These are phyloP conservation scores for Subacronicta megacephala DNA, from an alignment of 2,888 invertebrate species.

Conservation along the genomic window DNA sequence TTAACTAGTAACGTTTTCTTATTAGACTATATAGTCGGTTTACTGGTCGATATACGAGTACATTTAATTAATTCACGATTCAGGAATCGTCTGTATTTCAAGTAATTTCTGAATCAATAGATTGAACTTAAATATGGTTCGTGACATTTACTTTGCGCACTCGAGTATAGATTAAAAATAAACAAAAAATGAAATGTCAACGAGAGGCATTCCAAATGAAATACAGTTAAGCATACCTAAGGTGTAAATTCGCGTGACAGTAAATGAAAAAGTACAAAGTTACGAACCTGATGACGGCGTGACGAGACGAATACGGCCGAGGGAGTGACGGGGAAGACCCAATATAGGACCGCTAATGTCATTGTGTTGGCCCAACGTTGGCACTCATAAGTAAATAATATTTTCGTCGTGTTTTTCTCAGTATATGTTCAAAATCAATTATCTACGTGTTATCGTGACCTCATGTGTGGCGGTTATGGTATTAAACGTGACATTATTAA, in stretches of 20 bases:
- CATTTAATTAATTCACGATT: neutral
- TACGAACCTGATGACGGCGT: constrained; percentile 77
- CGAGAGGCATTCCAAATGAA: constrained; percentile 19
- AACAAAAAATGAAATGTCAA: constrained; percentile 33
- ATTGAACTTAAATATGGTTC: constrained; percentile 31
- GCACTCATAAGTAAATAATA: constrained; percentile 31
- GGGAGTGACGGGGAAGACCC: constrained; percentile 75
- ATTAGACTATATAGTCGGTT: too few species aligned
- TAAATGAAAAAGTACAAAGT: constrained; percentile 62
- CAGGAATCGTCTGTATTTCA: too few species aligned
- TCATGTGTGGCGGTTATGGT: neutral
- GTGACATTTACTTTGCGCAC: constrained; percentile 36
- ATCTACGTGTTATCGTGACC: constrained; percentile 1
- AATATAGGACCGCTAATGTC: constrained; percentile 55
- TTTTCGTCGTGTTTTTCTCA: constrained; percentile 15
- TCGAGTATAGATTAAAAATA: constrained; percentile 22
- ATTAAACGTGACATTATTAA: neutral
- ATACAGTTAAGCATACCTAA: constrained; percentile 48
- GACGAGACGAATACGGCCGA: constrained; percentile 74
- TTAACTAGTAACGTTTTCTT: too few species aligned
- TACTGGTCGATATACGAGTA: too few species aligned
- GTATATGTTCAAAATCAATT: constrained; percentile 6
- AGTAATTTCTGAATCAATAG: constrained; percentile 5
- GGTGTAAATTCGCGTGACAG: constrained; percentile 63
- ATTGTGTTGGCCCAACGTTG: constrained; percentile 60